Evolutionary conservation across 37 sponge, comb jelly and placozoan genomes (phyloP).

Genomic region (Ephydatia muelleri): DNA sequence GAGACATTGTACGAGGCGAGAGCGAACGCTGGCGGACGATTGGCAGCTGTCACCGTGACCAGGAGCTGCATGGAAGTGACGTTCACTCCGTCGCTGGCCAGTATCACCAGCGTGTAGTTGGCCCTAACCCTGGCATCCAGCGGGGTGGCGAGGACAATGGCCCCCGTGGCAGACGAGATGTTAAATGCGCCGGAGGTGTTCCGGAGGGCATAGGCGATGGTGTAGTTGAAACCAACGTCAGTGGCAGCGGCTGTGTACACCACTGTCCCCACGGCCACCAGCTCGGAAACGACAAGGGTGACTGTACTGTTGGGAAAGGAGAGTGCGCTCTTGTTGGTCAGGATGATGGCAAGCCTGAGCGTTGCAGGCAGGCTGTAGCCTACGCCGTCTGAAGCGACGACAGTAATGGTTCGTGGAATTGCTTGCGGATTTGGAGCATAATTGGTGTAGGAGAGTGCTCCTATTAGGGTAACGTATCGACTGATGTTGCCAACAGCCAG

Average conservation of each 20-base stretch:
- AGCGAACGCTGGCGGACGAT: conserved; percentile 42
- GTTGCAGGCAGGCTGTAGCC: conserved; percentile 6
- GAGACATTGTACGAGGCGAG: neutral
- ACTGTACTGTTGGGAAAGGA: neutral
- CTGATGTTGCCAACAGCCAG: conserved; percentile 30
- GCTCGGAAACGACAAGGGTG: conserved; percentile 10
- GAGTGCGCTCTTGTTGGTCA: conserved; percentile 44
- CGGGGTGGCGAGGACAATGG: conserved; percentile 3
- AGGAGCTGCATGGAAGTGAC: neutral
- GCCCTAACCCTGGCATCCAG: conserved; percentile 38
- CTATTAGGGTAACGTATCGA: conserved; percentile 18
- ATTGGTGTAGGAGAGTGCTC: conserved; percentile 49
- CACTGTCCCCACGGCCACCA: conserved; percentile 7
- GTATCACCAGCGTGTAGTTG: conserved; percentile 16
- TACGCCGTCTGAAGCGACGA: conserved; percentile 45
- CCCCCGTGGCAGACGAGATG: conserved; percentile 19
- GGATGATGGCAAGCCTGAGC: neutral
- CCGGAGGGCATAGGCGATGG: conserved; percentile 22
- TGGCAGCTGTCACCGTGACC: conserved; percentile 38
- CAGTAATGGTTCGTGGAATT: conserved; percentile 19
- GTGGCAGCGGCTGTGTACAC: conserved; percentile 24
- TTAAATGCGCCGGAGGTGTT: conserved; percentile 4
- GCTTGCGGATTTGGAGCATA: conserved; percentile 41
- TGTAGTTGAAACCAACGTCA: conserved; percentile 52
- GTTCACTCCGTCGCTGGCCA: conserved; percentile 43